A percentile compares a stretch with the other conserved stretches of the same genome.
phyloP scores from a whole-genome alignment of 2,113 vertebrate species.

The Myanophis thanlyinensis region DNA sequence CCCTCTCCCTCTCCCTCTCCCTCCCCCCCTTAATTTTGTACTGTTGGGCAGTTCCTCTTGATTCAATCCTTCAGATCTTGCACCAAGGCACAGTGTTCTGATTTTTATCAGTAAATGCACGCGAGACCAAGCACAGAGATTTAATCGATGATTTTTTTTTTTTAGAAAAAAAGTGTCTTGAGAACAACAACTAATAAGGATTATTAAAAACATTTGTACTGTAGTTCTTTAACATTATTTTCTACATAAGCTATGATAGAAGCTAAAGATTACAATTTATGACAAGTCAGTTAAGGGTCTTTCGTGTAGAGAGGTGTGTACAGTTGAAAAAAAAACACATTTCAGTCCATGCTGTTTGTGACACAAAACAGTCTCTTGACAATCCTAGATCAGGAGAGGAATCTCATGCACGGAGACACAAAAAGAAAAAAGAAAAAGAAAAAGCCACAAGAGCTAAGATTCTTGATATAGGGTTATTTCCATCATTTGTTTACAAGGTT shows the following conservation, averaged over 20 bases:
- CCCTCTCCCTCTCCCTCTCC: too few relatives aligned
- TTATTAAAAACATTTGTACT: not conserved
- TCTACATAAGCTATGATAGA: not conserved
- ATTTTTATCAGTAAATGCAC: not conserved
- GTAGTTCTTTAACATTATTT: not conserved
- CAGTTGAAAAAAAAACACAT: not conserved
- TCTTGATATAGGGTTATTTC: not conserved
- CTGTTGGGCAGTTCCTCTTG: not conserved
- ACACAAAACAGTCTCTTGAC: not conserved
- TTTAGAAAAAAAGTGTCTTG: not conserved
- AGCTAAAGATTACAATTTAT: not conserved
- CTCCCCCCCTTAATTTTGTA: not conserved
- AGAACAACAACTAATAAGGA: not conserved
- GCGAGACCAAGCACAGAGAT: not conserved
- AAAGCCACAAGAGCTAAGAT: not conserved
- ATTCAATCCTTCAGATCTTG: constrained; percentile 1
- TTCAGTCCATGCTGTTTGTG: not conserved
- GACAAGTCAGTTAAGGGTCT: not conserved
- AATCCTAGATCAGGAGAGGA: not conserved
- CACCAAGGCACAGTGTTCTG: not conserved
- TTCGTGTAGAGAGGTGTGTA: not conserved
- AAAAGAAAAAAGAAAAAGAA: not conserved
- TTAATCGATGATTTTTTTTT: not conserved
- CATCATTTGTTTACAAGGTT: not conserved
- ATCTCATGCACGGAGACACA: not conserved